Percentiles rank a stretch among this genome's conserved stretches.
These are phyloP conservation scores for Arothron firmamentum DNA, from an alignment of 2,113 vertebrate species.

Conservation along the genomic window DNA sequence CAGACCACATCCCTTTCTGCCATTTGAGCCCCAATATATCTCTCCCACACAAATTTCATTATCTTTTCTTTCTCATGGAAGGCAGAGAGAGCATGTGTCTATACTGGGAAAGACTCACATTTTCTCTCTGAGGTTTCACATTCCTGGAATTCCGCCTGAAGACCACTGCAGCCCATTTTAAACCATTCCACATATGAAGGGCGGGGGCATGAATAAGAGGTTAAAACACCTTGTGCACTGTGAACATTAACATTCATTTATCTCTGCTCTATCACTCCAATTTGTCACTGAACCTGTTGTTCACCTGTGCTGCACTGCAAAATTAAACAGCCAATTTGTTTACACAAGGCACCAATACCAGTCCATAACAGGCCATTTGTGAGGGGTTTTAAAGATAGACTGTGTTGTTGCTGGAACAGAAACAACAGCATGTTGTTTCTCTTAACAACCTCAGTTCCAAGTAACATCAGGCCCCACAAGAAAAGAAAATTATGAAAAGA, in stretches of 20 bases:
- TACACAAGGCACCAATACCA: too few species aligned
- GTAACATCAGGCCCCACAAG: too few species aligned
- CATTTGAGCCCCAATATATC: conserved; percentile 3
- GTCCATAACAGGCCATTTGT: too few species aligned
- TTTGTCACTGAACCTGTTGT: conserved; percentile 1
- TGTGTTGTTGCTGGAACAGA: too few species aligned
- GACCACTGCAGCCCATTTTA: conserved; percentile 64
- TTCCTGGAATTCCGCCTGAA: conserved; percentile 68
- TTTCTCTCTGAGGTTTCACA: conserved; percentile 67
- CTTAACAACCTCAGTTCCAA: too few species aligned
- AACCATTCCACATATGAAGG: conserved; percentile 57
- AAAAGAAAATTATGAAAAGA: too few species aligned
- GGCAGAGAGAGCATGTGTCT: conserved; percentile 56
- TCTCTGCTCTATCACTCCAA: conserved; percentile 1
- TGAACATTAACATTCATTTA: conserved; percentile 1
- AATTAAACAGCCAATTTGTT: too few species aligned
- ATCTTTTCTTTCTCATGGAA: conserved; percentile 39
- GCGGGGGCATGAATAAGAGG: conserved; percentile 1
- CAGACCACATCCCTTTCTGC: conserved; percentile 6
- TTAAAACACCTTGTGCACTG: conserved; percentile 4
- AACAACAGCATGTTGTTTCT: too few species aligned
- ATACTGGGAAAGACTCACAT: conserved; percentile 60
- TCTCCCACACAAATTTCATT: conserved; percentile 4
- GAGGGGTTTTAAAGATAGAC: too few species aligned
- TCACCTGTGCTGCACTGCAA: background rate